These are phyloP conservation scores for Orientallactaga bullata DNA, from an alignment of 2,113 vertebrate species.

Conservation along the genomic window DNA sequence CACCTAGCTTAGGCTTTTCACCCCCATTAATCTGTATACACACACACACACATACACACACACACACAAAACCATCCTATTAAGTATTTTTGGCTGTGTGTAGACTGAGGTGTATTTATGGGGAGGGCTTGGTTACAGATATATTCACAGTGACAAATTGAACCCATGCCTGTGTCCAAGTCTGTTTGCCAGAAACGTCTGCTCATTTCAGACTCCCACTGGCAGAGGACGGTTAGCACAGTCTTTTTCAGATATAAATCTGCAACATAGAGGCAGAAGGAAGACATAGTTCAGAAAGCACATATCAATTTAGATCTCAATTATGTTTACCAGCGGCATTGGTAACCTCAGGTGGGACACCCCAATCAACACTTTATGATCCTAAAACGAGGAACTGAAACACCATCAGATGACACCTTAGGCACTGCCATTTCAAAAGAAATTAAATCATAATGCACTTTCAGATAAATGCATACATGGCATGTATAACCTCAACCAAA, in stretches of 20 bases:
- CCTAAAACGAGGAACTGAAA: not conserved
- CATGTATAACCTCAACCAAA: not conserved
- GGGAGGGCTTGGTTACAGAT: fast-evolving
- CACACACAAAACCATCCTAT: too few species aligned
- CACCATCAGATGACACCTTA: not conserved
- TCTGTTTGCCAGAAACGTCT: not conserved
- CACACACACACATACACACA: too few species aligned
- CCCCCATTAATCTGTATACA: too few species aligned
- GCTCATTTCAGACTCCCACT: not conserved
- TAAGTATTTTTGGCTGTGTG: not conserved
- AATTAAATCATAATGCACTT: not conserved
- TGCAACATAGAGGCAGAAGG: not conserved
- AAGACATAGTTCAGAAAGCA: too few species aligned
- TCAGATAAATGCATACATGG: not conserved
- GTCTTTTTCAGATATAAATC: not conserved
- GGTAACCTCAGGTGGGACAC: not conserved
- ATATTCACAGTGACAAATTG: not conserved
- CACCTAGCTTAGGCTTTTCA: too few species aligned
- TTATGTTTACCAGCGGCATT: not conserved
- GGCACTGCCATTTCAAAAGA: not conserved
- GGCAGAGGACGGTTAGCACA: fast-evolving
- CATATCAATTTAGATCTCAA: fast-evolving
- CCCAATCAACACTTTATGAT: fast-evolving
- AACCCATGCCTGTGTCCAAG: not conserved
- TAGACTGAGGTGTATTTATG: not conserved